These are phyloP conservation scores for Sarcophaga peregrina DNA, from an alignment of 1,140 invertebrate genomes.

Conservation along the genomic window DNA sequence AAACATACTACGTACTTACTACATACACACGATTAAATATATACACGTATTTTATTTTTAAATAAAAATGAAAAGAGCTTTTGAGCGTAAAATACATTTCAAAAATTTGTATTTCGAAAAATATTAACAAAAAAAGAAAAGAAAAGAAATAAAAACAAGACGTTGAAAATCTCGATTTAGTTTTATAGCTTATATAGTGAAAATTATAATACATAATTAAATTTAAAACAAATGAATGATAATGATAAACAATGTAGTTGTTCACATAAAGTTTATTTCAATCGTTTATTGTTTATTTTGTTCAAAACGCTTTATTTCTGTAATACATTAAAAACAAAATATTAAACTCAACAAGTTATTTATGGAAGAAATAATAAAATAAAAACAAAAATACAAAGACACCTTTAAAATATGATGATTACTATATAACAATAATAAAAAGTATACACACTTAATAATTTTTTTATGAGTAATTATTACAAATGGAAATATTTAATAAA, in stretches of 20 bases:
- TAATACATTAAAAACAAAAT: not conserved
- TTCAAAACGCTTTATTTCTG: not conserved
- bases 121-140: not conserved
- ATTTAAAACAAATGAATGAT: no score
- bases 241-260: no score
- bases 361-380: conserved; percentile 17
- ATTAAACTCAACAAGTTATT: conserved; percentile 34
- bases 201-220: no score
- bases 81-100: not conserved
- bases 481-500: conserved; percentile 17
- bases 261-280: no score
- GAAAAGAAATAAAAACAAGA: not conserved
- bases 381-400: not conserved
- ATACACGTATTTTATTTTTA: not conserved
- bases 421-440: conserved; percentile 27
- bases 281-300: no score
- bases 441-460: not conserved
- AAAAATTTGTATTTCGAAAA: not conserved
- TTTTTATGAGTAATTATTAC: conserved; percentile 20
- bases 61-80: not conserved
- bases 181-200: no score
- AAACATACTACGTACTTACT: conserved; percentile 46
- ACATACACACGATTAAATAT: conserved; percentile 48
- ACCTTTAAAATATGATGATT: not conserved
- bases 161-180: no score